Conservation (phyloP, 1,140 invertebrate genomes). For the Vanessa tameamea region DNA sequence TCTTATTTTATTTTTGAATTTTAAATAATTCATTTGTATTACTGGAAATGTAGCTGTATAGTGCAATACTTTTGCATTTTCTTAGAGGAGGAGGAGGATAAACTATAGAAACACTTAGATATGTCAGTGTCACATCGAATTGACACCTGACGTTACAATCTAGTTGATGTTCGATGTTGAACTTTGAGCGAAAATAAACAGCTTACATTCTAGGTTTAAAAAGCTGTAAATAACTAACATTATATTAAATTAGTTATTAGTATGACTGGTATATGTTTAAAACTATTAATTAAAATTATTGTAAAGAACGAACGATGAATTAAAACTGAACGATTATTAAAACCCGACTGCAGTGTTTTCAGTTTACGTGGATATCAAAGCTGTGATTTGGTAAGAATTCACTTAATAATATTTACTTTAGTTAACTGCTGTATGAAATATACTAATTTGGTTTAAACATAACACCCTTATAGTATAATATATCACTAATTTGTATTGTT, state of each 20-base stretch:
- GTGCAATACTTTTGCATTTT: no score
- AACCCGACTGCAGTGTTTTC: not conserved
- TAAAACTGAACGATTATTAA: not conserved
- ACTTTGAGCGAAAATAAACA: not conserved
- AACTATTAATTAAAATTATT: not conserved
- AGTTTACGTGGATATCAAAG: not conserved
- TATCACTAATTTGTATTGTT: no score
- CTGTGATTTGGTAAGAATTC: not conserved
- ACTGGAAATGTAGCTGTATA: no score
- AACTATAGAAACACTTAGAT: not conserved
- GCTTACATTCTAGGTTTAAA: not conserved
- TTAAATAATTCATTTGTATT: no score
- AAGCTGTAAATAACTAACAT: not conserved
- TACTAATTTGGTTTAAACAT: no score
- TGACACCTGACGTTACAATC: not conserved
- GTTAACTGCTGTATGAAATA: no score
- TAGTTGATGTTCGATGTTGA: not conserved
- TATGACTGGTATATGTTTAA: not conserved
- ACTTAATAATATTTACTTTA: not conserved
- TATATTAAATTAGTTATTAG: no score
- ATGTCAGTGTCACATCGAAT: not conserved
- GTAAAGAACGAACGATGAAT: not conserved
- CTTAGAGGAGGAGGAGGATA: not conserved
- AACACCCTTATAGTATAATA: no score
- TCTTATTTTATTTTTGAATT: no score